Evolutionary conservation across 2,113 vertebrate genomes (phyloP).

Genomic region (Scophthalmus maximus): DNA sequence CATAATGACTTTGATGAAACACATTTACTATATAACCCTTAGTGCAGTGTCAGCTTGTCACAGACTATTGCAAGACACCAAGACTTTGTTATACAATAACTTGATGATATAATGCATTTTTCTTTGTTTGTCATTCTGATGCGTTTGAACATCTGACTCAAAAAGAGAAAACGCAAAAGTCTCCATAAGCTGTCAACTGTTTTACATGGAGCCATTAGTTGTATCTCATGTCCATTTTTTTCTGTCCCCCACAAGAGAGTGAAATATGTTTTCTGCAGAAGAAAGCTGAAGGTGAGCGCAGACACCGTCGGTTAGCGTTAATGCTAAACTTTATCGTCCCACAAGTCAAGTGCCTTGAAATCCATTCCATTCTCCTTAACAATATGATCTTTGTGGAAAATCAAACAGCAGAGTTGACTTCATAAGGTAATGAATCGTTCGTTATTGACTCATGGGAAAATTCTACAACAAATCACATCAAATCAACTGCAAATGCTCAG

Average conservation of each 20-base stretch:
- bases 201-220: conserved; percentile 33
- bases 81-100: not conserved
- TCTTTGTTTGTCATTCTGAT: no score
- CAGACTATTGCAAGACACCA: not conserved
- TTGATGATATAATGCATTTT: not conserved
- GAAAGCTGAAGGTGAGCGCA: conserved; percentile 43
- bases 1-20: conserved; percentile 8
- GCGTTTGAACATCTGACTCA: not conserved
- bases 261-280: conserved; percentile 28
- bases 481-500: not conserved
- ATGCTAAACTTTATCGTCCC: conserved; percentile 34
- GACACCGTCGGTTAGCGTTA: conserved; percentile 38
- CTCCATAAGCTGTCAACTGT: conserved; percentile 3
- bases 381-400: conserved; percentile 25
- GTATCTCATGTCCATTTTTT: conserved; percentile 11
- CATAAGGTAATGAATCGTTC: not conserved
- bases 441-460: not conserved
- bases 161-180: no score
- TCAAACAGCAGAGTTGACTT: not conserved
- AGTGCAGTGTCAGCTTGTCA: not conserved
- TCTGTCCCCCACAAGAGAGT: conserved; percentile 11
- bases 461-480: no score
- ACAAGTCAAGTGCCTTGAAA: conserved; percentile 10
- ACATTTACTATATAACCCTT: not conserved
- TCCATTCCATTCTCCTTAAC: conserved; percentile 33